Percentiles rank a stretch among this genome's conserved stretches.
Evolutionary conservation across 2,113 vertebrate genomes (phyloP).

Genomic region (Chauna torquata): DNA sequence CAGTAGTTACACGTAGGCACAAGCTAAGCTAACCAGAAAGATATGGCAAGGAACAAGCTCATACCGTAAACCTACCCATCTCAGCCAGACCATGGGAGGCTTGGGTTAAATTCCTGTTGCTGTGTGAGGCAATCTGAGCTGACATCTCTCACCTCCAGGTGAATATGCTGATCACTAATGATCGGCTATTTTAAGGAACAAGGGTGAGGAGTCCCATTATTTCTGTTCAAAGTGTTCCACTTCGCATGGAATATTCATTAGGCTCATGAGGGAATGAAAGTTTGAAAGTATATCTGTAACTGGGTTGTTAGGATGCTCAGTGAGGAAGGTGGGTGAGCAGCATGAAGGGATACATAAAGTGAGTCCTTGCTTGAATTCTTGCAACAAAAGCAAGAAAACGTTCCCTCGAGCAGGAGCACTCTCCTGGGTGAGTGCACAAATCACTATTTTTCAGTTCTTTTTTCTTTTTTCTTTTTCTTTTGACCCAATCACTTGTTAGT

Average conservation of each 20-base stretch:
- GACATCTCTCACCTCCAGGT: neutral
- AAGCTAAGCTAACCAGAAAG: neutral
- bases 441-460: neutral
- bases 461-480: neutral
- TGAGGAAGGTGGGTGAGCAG: neutral
- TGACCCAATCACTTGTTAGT: neutral
- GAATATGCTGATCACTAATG: conserved; percentile 14
- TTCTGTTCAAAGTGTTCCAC: conserved; percentile 23
- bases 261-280: neutral
- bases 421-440: neutral
- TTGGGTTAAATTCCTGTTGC: conserved; percentile 1
- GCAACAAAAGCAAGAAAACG: neutral
- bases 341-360: neutral
- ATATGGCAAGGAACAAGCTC: neutral
- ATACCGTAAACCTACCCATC: neutral
- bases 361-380: neutral
- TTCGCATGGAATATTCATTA: conserved; percentile 51
- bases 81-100: neutral
- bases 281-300: neutral
- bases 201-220: conserved; percentile 10
- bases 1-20: neutral
- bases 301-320: neutral
- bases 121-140: neutral
- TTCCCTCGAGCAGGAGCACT: neutral
- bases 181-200: conserved; percentile 1